phyloP scores from a whole-genome alignment of 1,140 invertebrate species.

The Leptopilina clavipes region DNA sequence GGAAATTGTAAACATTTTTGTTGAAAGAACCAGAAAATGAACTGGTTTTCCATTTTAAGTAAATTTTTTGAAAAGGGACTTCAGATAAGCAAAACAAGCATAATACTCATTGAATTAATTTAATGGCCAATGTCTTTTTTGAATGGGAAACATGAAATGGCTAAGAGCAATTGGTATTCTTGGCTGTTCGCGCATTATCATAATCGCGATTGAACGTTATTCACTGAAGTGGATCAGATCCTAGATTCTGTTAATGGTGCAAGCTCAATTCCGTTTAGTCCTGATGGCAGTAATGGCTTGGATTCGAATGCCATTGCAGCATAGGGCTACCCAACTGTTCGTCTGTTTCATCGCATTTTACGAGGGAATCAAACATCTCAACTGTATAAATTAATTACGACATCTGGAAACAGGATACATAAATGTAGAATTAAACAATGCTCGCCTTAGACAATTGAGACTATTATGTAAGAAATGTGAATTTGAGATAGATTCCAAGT shows the following conservation, averaged over 20 bases:
- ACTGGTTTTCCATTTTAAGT: too few species aligned
- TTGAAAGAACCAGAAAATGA: too few species aligned
- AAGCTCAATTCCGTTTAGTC: conserved; percentile 58
- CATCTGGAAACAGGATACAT: conserved; percentile 43
- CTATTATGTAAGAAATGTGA: background rate
- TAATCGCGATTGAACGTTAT: conserved; percentile 60
- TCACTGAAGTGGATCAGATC: conserved; percentile 59
- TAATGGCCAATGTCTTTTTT: conserved; percentile 2
- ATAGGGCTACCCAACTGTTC: conserved; percentile 35
- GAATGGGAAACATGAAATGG: background rate
- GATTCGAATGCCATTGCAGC: conserved; percentile 36
- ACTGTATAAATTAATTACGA: conserved; percentile 57
- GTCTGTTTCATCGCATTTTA: conserved; percentile 57
- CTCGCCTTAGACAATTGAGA: background rate
- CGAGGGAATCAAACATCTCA: conserved; percentile 57
- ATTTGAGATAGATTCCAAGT: conserved; percentile 8
- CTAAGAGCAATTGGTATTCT: conserved; percentile 16
- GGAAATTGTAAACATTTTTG: too few species aligned
- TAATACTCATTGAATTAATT: background rate
- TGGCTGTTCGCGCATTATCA: conserved; percentile 59
- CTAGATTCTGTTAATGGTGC: conserved; percentile 63
- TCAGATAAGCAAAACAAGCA: conserved; percentile 14
- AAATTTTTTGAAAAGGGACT: too few species aligned
- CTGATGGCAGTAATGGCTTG: conserved; percentile 57
- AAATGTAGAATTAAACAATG: background rate